Conservation (phyloP, 2,888 invertebrate genomes). For the Drosophila multiciliata region DNA sequence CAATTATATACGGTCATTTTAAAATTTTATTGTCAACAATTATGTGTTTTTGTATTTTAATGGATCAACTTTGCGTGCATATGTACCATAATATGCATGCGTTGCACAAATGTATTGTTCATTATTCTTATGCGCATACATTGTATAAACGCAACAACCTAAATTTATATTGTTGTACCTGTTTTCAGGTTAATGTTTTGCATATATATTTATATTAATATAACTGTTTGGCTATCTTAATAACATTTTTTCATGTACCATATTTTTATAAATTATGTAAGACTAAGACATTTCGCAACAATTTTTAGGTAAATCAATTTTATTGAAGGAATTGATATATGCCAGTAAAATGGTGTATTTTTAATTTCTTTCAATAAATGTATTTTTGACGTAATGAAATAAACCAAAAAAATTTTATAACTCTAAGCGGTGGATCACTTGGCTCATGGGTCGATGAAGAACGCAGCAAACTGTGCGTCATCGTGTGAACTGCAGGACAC, state of each 20-base stretch:
- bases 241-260: neutral
- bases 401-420: conserved; percentile 19
- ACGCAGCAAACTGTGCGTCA: conserved; percentile 80
- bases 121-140: conserved; percentile 31
- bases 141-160: conserved; percentile 35
- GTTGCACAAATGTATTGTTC: conserved; percentile 30
- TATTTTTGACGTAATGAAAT: conserved; percentile 25
- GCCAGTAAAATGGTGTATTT: conserved; percentile 49
- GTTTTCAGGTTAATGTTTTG: conserved; percentile 29
- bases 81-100: conserved; percentile 32
- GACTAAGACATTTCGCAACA: conserved; percentile 37
- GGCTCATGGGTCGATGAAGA: conserved; percentile 85
- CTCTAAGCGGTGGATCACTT: conserved; percentile 53
- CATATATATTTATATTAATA: conserved; percentile 20
- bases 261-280: conserved; percentile 18
- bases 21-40: neutral
- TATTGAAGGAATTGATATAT: conserved; percentile 53
- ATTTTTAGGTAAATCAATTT: conserved; percentile 28
- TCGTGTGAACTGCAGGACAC: conserved; percentile 86
- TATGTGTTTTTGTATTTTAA: neutral
- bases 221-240: neutral
- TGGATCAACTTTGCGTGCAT: conserved; percentile 3
- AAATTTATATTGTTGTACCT: conserved; percentile 29
- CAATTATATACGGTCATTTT: neutral
- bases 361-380: conserved; percentile 51